These are phyloP conservation scores for Phrixothrix hirtus DNA, from an alignment of 2,888 invertebrate genomes.

Conservation along the genomic window DNA sequence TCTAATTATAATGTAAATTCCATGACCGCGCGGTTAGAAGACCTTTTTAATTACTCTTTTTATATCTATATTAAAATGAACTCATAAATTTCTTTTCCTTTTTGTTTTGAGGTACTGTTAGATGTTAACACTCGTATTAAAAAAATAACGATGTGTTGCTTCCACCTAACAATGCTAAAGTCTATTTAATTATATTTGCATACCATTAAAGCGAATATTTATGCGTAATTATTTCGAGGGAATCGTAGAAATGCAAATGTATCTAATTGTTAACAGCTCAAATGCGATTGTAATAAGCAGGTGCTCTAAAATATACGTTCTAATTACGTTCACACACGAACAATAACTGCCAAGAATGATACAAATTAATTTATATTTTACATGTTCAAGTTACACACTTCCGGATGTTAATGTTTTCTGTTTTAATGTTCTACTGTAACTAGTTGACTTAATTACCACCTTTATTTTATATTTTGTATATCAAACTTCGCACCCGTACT, in stretches of 20 bases:
- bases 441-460: too few relatives aligned
- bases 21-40: slow-evolving; percentile 2
- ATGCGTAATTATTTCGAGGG: slow-evolving; percentile 32
- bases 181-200: slow-evolving; percentile 42
- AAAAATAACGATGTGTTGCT: slow-evolving; percentile 20
- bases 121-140: slow-evolving; percentile 23
- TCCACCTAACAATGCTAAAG: slow-evolving; percentile 24
- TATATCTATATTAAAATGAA: slow-evolving; percentile 20
- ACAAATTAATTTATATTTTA: slow-evolving; percentile 37
- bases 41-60: slow-evolving; percentile 18
- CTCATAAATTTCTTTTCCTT: slow-evolving; percentile 17
- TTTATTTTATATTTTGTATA: too few relatives aligned
- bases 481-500: not conserved
- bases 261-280: slow-evolving; percentile 41
- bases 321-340: slow-evolving; percentile 32
- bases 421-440: too few relatives aligned
- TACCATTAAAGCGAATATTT: slow-evolving; percentile 38
- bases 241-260: slow-evolving; percentile 42
- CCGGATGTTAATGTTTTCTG: slow-evolving; percentile 20
- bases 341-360: slow-evolving; percentile 36
- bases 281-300: slow-evolving; percentile 34
- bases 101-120: slow-evolving; percentile 17
- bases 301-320: slow-evolving; percentile 26
- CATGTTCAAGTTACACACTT: slow-evolving; percentile 20
- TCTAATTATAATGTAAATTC: slow-evolving; percentile 14